Conservation (phyloP, 2,113 vertebrate genomes). For the Ailuropoda melanoleuca region DNA sequence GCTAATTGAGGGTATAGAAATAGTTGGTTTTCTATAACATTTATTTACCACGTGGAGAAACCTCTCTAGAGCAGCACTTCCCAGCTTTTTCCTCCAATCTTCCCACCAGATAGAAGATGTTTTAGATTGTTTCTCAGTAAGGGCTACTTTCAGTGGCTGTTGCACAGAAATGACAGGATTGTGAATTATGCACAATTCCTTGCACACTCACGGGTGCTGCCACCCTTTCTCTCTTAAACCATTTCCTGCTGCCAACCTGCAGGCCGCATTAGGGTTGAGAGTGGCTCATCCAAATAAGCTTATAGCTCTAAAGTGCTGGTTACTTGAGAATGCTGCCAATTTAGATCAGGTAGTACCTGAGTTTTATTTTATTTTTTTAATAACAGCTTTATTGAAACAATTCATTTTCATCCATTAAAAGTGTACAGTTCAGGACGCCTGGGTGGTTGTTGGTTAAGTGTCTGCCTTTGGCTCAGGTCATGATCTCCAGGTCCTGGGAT, state of each 20-base stretch:
- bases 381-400: not conserved
- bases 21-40: slow-evolving; percentile 38
- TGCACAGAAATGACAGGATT: not conserved
- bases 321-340: slow-evolving; percentile 23
- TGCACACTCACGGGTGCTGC: not conserved
- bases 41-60: not conserved
- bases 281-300: slow-evolving; percentile 20
- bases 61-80: not conserved
- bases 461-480: not conserved
- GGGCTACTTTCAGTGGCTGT: not conserved
- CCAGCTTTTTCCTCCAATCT: not conserved
- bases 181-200: not conserved
- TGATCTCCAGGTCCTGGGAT: not conserved
- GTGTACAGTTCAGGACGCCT: not conserved
- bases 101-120: not conserved
- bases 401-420: not conserved
- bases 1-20: not conserved
- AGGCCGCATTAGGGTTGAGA: not conserved
- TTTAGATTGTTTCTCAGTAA: slow-evolving; percentile 29
- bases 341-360: not conserved
- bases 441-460: not conserved
- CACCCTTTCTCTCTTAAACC: not conserved
- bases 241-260: slow-evolving; percentile 14
- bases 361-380: slow-evolving; percentile 27
- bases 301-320: slow-evolving; percentile 30